Evolutionary conservation across 1,140 invertebrate genomes (phyloP), one percentile per base, ranked within the genome.

Genomic region (Papilio polytes): DNA sequence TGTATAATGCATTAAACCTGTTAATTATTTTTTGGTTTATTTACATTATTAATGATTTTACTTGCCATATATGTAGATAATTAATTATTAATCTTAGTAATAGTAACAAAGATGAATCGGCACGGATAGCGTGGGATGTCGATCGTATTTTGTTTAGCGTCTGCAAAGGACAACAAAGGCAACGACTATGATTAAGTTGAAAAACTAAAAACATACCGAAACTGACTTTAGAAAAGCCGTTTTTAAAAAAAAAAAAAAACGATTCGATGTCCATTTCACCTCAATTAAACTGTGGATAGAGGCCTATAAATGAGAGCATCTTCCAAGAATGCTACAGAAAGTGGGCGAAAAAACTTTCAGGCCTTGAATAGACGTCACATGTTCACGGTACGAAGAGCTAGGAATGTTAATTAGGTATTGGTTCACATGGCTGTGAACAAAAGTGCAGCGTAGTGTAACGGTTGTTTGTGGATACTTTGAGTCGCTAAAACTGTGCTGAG

Each of bases 351-450:
- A 76, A 46, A 76, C 22, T 10, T 26, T 53, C 22, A 76, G 74
- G n/a, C 74, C 41, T 26, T 48, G 44, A 76, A 76, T 44, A 76
- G 20, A 46, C 74, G 46, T 46, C 41, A 76, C 74, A 76, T 74
- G 44, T 74, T 74, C 74, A 76, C 22, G 74, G 46, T 76, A 46
- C 22, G 20, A 12, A 26, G n/a, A 76, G 20, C 46, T 51, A 76
- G 20, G 44, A 76, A 76, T 76, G 44, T 51, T 76, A 76, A 76
- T 76, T 48, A 76, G 74, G n/a, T 76, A 76, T 76, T 76, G 74
- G 74, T 76, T 76, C 74, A 76, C 74, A 76, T 76, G 74, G 22
- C 20, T 76, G 74, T 76, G 74, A 76, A 76, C 44, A 76, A 76
- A 76, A 76, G 74, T 76, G 74, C 74, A 76, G 20, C 48, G 74